Conservation (phyloP, 2,113 vertebrate genomes). For the Cyphomyrus plagiostoma region DNA sequence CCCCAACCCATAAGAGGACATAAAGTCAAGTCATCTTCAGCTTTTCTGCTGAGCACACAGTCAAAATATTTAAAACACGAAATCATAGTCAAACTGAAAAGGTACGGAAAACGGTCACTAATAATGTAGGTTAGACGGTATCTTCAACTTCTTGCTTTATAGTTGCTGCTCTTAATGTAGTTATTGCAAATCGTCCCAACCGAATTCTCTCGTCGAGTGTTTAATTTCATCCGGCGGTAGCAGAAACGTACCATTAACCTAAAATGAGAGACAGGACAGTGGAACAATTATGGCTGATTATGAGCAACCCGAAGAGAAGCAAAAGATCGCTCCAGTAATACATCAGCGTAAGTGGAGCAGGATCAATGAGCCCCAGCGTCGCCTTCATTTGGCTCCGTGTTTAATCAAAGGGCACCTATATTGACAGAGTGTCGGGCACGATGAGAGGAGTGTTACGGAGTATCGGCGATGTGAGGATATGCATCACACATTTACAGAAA, state of each 20-base stretch:
- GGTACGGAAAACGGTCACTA: not conserved
- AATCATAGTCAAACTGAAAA: not conserved
- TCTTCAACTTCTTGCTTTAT: not conserved
- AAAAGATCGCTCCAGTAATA: not conserved
- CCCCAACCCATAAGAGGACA: not conserved
- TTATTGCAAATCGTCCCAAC: not conserved
- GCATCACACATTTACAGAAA: not conserved
- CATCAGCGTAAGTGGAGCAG: not conserved
- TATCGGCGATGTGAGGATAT: not conserved
- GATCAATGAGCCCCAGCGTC: not conserved
- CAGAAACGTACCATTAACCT: constrained; percentile 7
- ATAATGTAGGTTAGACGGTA: not conserved
- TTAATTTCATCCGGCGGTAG: not conserved
- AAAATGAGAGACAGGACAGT: not conserved
- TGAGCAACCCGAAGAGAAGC: not conserved
- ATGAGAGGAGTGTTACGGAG: not conserved
- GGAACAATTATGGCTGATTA: constrained; percentile 1
- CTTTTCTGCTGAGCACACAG: not conserved
- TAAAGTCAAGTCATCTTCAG: not conserved
- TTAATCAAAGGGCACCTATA: constrained; percentile 5
- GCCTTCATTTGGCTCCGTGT: not conserved
- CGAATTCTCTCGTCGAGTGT: not conserved
- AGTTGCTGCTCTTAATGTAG: not conserved
- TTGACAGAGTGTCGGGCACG: not conserved
- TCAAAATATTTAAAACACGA: not conserved